These are phyloP conservation scores for Chouioia cunea DNA, from an alignment of 2,888 invertebrate genomes.

Conservation along the genomic window DNA sequence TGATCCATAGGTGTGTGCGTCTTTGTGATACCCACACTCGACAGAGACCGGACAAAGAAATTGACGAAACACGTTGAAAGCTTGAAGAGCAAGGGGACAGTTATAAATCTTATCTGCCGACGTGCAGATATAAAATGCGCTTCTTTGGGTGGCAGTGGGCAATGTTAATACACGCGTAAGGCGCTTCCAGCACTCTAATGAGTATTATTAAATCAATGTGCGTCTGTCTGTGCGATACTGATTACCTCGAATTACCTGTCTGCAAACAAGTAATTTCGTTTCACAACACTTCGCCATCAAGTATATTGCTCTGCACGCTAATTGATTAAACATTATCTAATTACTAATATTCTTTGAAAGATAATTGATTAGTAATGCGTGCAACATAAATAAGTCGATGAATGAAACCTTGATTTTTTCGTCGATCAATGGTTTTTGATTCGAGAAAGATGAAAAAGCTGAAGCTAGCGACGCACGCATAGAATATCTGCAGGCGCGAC, in stretches of 20 bases:
- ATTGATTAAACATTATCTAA: no score
- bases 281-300: neutral
- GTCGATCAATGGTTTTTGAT: no score
- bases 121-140: slow-evolving; percentile 1
- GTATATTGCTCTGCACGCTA: no score
- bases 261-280: slow-evolving; percentile 18
- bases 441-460: no score
- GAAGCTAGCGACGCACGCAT: no score
- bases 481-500: neutral
- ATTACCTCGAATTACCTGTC: slow-evolving; percentile 12
- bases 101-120: slow-evolving; percentile 9
- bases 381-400: no score
- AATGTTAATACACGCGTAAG: neutral
- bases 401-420: no score
- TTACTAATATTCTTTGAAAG: no score
- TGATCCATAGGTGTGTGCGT: slow-evolving; percentile 15
- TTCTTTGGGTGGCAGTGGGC: slow-evolving; percentile 11
- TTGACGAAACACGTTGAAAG: slow-evolving; percentile 22
- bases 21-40: neutral
- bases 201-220: slow-evolving; percentile 29
- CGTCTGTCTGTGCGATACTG: slow-evolving; percentile 18
- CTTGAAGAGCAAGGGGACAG: slow-evolving; percentile 20
- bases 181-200: slow-evolving; percentile 17
- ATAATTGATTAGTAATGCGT: no score
- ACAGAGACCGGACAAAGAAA: slow-evolving; percentile 30